Conservation (phyloP, 1,140 invertebrate species). For the Melanaphis sacchari region DNA sequence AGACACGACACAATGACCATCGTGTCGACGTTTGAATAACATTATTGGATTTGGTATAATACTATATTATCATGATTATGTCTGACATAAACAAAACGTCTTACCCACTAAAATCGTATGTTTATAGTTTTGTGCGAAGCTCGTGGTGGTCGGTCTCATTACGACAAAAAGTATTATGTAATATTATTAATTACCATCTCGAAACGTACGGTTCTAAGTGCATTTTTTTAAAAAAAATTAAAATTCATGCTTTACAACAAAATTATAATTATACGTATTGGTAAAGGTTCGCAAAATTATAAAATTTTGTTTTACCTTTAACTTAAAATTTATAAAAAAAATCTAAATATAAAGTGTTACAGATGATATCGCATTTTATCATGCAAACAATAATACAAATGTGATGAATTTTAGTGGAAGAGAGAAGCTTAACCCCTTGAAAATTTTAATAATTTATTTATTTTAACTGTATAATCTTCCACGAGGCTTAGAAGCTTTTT, state of each 20-base stretch:
- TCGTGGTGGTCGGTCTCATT: background rate
- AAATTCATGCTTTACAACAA: background rate
- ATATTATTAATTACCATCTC: background rate
- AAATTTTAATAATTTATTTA: too few relatives aligned
- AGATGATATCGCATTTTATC: too few relatives aligned
- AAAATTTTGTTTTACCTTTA: too few relatives aligned
- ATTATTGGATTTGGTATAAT: background rate
- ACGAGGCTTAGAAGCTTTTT: too few relatives aligned
- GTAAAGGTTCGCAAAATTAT: background rate
- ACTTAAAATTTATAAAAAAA: too few relatives aligned
- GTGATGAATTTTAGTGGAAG: too few relatives aligned
- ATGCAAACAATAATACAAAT: too few relatives aligned
- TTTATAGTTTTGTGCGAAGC: background rate
- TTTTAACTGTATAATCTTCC: too few relatives aligned
- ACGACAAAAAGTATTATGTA: background rate
- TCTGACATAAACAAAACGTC: background rate
- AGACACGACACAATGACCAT: background rate
- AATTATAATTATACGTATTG: background rate
- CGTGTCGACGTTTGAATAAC: background rate
- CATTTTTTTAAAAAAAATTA: background rate
- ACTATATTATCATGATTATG: background rate
- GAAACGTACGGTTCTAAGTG: background rate
- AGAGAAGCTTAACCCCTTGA: too few relatives aligned
- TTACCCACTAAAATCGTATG: background rate
- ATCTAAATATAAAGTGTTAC: too few relatives aligned